Conservation (phyloP, 1,140 invertebrate genomes). For the Tetragnatha versicolor region DNA sequence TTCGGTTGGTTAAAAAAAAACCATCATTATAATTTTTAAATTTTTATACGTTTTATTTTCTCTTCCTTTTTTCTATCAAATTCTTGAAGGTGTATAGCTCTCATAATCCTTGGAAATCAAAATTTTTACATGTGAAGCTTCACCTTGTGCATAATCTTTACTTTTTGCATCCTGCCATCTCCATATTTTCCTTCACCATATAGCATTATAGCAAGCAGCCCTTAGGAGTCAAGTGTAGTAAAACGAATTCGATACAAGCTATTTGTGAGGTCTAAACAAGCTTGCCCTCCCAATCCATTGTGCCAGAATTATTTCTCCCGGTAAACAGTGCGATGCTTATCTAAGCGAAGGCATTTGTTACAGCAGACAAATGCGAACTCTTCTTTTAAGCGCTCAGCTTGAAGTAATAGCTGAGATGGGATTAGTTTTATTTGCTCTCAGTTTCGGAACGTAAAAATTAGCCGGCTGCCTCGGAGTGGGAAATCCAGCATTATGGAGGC, state of each 20-base stretch:
- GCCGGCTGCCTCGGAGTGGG: background rate
- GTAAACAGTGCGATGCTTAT: slow-evolving; percentile 49
- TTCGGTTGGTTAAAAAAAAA: no score
- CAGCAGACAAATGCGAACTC: slow-evolving; percentile 30
- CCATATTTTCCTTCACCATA: no score
- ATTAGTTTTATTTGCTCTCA: slow-evolving; percentile 47
- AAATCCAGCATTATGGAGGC: slow-evolving; percentile 9
- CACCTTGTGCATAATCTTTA: no score
- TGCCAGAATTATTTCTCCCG: slow-evolving; percentile 25
- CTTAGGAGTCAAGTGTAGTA: background rate
- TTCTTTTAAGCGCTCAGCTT: slow-evolving; percentile 37
- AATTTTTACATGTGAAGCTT: no score
- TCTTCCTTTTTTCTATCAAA: no score
- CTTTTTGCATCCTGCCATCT: no score
- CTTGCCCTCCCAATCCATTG: background rate
- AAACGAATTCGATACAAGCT: slow-evolving; percentile 27
- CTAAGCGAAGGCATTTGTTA: slow-evolving; percentile 26
- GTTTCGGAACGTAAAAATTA: slow-evolving; percentile 44
- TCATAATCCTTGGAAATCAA: no score
- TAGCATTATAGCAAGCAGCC: no score
- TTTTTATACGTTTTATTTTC: no score
- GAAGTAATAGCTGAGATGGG: slow-evolving; percentile 47
- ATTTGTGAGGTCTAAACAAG: slow-evolving; percentile 26
- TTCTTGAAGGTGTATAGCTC: no score
- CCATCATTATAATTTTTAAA: no score